Evolutionary conservation across 2,797 vertebrate species (phyloP).

Genomic region (Cryptoblepharus egeriae): DNA sequence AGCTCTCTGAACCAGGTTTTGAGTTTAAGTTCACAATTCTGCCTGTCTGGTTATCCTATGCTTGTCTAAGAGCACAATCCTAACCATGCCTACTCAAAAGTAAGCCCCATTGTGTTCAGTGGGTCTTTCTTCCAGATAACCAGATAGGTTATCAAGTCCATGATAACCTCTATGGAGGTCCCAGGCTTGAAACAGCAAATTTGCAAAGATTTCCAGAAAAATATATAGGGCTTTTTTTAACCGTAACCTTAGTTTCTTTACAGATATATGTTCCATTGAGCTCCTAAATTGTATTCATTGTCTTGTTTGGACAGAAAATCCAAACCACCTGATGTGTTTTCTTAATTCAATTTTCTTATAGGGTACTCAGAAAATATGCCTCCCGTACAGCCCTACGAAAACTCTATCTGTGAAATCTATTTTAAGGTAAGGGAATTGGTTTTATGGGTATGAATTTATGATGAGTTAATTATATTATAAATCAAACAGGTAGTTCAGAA

Average conservation of each 20-base stretch:
- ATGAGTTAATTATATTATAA: no score
- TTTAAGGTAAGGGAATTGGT: slow-evolving; percentile 86
- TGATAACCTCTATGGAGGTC: neutral
- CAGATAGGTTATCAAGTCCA: no score
- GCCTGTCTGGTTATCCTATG: neutral
- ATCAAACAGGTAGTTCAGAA: no score
- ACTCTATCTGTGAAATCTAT: slow-evolving; percentile 99
- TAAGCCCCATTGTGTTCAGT: no score
- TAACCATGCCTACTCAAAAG: no score
- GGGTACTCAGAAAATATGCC: slow-evolving; percentile 98
- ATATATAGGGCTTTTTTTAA: neutral
- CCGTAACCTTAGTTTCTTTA: neutral
- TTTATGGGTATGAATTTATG: no score
- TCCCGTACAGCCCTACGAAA: slow-evolving; percentile 98
- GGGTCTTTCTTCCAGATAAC: no score
- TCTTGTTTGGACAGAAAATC: neutral
- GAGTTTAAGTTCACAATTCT: no score
- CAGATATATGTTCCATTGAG: neutral
- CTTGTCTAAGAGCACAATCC: no score
- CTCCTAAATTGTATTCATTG: neutral
- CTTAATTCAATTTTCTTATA: slow-evolving; percentile 71
- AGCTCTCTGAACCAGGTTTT: no score
- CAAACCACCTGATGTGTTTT: neutral
- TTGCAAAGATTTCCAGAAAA: neutral
- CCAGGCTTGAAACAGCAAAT: neutral